Evolutionary conservation across 1,140 invertebrate species (phyloP).

Genomic region (Ctenoplectra terminalis): DNA sequence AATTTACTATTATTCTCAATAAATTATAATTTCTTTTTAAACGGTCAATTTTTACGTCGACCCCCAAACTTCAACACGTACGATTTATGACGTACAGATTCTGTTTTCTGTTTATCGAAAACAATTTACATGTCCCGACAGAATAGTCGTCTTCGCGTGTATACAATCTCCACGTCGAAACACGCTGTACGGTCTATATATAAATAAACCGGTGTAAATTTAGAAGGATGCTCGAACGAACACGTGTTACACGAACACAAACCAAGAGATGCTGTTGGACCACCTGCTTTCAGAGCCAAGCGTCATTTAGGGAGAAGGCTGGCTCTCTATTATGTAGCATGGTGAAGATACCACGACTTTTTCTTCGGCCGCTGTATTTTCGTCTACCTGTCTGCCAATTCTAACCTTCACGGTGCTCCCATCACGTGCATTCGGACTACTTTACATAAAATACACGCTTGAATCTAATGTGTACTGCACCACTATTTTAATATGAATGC

Average conservation of each 20-base stretch:
- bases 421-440: neutral
- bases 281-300: constrained; percentile 57
- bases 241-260: neutral
- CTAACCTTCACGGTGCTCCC: constrained; percentile 30
- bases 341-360: constrained; percentile 69
- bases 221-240: neutral
- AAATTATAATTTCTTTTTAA: too few relatives aligned
- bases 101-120: too few relatives aligned
- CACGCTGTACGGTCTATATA: neutral
- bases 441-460: neutral
- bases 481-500: constrained; percentile 62
- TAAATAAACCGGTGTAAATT: constrained; percentile 28
- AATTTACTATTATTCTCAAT: too few relatives aligned
- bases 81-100: too few relatives aligned
- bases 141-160: too few relatives aligned
- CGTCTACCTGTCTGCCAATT: constrained; percentile 68
- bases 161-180: neutral
- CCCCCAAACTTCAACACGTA: too few relatives aligned
- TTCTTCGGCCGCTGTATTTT: constrained; percentile 71
- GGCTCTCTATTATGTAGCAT: constrained; percentile 71
- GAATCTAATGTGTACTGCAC: neutral
- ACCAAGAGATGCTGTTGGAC: neutral
- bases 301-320: constrained; percentile 62
- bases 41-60: too few relatives aligned
- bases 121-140: neutral